These are phyloP conservation scores for Andrena bucephala DNA, from an alignment of 2,888 invertebrate genomes.

Conservation along the genomic window DNA sequence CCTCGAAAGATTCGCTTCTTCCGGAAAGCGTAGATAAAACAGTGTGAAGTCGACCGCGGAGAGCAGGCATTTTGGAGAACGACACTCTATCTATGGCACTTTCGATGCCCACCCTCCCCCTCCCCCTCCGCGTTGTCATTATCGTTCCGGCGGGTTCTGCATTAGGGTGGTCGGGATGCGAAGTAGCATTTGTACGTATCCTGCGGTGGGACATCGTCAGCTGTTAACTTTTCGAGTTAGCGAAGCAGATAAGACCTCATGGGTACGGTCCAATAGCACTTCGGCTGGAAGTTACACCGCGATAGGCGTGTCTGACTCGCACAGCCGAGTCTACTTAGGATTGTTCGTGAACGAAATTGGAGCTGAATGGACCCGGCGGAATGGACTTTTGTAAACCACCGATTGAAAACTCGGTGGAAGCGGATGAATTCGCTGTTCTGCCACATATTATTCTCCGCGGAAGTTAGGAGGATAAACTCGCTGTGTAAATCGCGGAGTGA, in stretches of 20 bases:
- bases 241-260: constrained; percentile 66
- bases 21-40: background rate
- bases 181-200: constrained; percentile 66
- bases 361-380: constrained; percentile 35
- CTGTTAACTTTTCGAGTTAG: constrained; percentile 74
- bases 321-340: constrained; percentile 41
- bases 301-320: constrained; percentile 60
- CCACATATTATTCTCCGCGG: background rate
- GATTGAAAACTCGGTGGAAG: background rate
- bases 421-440: background rate
- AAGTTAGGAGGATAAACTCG: background rate
- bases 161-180: constrained; percentile 63
- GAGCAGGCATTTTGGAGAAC: background rate
- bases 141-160: constrained; percentile 40
- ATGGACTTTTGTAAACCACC: background rate
- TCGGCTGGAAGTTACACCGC: constrained; percentile 49
- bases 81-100: constrained; percentile 21
- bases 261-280: constrained; percentile 57
- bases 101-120: constrained; percentile 28
- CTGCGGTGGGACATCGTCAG: constrained; percentile 66
- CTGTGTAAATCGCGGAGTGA: background rate
- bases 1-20: background rate
- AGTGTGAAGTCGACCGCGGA: constrained; percentile 11
- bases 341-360: constrained; percentile 55
- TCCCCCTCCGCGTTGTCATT: constrained; percentile 55